Conservation (phyloP, 2,797 vertebrate genomes). For the Anisognathus igniventris region DNA sequence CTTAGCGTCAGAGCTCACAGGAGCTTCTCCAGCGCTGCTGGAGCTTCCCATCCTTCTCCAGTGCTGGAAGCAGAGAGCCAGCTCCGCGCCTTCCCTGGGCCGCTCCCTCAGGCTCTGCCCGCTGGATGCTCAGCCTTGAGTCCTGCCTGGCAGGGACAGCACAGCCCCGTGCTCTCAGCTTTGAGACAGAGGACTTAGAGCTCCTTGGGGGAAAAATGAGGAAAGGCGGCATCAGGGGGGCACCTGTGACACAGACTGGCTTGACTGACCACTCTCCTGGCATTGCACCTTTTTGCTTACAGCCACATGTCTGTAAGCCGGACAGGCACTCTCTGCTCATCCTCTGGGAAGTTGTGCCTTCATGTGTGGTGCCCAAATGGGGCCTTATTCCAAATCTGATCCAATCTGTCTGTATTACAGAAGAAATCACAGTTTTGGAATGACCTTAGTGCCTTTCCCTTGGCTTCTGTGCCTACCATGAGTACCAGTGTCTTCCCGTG, state of each 20-base stretch:
- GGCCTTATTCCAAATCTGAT: background rate
- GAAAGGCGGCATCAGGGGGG: background rate
- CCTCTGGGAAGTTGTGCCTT: background rate
- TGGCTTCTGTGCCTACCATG: accelerated
- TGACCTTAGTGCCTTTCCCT: background rate
- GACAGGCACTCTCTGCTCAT: background rate
- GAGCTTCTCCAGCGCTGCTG: background rate
- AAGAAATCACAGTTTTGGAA: background rate
- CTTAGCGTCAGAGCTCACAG: background rate
- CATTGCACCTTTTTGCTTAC: accelerated
- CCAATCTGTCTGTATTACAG: background rate
- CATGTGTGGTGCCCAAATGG: accelerated
- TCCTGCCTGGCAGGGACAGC: accelerated
- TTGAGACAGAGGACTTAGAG: accelerated
- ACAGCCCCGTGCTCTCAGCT: accelerated
- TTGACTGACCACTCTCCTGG: background rate
- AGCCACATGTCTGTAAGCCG: accelerated
- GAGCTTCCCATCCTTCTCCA: background rate
- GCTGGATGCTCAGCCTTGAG: accelerated
- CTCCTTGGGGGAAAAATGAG: background rate
- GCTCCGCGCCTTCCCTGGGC: accelerated
- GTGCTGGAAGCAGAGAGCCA: accelerated
- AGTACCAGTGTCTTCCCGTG: background rate
- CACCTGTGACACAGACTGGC: background rate
- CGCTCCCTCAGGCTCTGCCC: background rate